Evolutionary conservation across 2,113 vertebrate species (phyloP).

Genomic region (Sisor rabdophorus): DNA sequence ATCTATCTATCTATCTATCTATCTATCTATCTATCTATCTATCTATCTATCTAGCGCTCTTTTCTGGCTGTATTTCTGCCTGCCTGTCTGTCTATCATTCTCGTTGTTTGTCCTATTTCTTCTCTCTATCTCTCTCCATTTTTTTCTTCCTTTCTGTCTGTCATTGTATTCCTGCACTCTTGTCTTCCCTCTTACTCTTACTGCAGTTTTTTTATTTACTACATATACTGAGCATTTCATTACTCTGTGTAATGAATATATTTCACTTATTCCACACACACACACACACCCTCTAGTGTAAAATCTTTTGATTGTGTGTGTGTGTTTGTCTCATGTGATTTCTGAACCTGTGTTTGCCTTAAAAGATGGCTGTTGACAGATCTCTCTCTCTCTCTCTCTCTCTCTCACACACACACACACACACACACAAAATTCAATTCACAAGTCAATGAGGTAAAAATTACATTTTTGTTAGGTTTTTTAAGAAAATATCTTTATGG

Average conservation of each 20-base stretch:
- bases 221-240: slow-evolving; percentile 3
- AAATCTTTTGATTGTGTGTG: not conserved
- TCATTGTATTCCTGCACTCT: not conserved
- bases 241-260: slow-evolving; percentile 13
- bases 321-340: not conserved
- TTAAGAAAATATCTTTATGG: too few relatives aligned
- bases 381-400: not conserved
- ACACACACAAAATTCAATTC: too few relatives aligned
- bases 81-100: too few relatives aligned
- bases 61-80: too few relatives aligned
- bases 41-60: too few relatives aligned
- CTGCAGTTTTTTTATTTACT: not conserved
- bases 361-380: not conserved
- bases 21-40: too few relatives aligned
- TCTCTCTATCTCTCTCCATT: not conserved
- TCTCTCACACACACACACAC: not conserved
- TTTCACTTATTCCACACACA: slow-evolving; percentile 5
- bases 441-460: not conserved
- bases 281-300: not conserved
- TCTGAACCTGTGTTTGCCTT: slow-evolving; percentile 1
- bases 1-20: too few relatives aligned
- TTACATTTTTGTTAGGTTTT: too few relatives aligned
- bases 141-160: not conserved
- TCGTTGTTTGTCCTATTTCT: not conserved
- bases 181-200: not conserved